Evolutionary conservation across 2,797 vertebrate species (phyloP).

Genomic region (Arctocebus calabarensis): DNA sequence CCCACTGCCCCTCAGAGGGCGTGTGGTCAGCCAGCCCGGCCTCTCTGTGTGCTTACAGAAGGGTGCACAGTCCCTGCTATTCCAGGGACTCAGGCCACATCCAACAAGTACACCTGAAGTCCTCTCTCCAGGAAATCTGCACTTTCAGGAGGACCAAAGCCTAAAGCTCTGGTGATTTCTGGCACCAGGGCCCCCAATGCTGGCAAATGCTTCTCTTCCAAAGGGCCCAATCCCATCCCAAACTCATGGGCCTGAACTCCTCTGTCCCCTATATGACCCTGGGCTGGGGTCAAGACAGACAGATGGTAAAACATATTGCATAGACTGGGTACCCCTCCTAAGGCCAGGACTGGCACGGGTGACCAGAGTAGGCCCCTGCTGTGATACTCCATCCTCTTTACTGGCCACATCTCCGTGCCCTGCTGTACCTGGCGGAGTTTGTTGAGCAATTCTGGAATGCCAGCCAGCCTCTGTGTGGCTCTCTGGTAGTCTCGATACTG

Average conservation of each 20-base stretch:
- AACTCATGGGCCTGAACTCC: background rate
- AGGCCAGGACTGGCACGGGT: background rate
- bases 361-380: background rate
- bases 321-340: background rate
- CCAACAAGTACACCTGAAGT: rapidly evolving
- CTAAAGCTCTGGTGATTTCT: background rate
- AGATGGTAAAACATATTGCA: background rate
- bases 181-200: background rate
- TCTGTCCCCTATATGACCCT: background rate
- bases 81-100: background rate
- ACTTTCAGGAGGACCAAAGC: background rate
- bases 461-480: conserved; percentile 94
- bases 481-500: conserved; percentile 97
- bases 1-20: background rate
- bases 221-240: background rate
- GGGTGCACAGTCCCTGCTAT: background rate
- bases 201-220: background rate
- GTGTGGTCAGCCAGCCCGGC: background rate
- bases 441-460: conserved; percentile 96
- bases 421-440: conserved; percentile 94
- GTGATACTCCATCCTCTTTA: background rate
- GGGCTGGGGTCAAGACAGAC: background rate
- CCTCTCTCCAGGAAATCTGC: background rate
- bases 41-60: background rate
- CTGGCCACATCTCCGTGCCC: background rate